Percentiles rank a stretch among this genome's conserved stretches.
These are phyloP conservation scores for Clinocottus analis DNA, from an alignment of 2,113 vertebrate species.

Conservation along the genomic window DNA sequence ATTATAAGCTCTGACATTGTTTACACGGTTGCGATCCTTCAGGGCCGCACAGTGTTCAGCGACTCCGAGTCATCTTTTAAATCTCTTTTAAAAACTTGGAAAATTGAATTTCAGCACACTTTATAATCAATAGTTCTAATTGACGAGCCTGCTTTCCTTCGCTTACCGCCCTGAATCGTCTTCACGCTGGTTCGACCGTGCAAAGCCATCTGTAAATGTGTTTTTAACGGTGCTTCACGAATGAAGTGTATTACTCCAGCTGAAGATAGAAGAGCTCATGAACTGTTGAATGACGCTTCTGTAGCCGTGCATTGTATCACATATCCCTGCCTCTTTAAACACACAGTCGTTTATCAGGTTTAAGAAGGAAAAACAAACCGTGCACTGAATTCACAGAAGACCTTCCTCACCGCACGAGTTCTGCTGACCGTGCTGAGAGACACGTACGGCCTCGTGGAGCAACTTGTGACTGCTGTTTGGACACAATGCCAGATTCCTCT, in stretches of 20 bases:
- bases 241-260: too few relatives aligned
- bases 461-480: not conserved
- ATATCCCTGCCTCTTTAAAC: not conserved
- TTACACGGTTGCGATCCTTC: slow-evolving; percentile 1
- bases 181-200: not conserved
- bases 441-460: not conserved
- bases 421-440: not conserved
- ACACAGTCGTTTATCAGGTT: not conserved
- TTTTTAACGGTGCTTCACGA: not conserved
- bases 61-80: too few relatives aligned
- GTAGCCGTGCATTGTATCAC: not conserved
- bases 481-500: not conserved
- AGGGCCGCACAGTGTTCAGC: not conserved
- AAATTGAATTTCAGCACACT: too few relatives aligned
- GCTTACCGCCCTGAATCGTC: not conserved
- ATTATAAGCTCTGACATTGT: slow-evolving; percentile 37
- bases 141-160: too few relatives aligned
- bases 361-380: not conserved
- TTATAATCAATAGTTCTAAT: too few relatives aligned
- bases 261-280: slow-evolving; percentile 3
- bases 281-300: not conserved
- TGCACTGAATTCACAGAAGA: not conserved
- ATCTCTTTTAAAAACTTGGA: too few relatives aligned
- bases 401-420: not conserved
- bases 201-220: not conserved